These are phyloP conservation scores for Telmatochromis sp. DNA, from an alignment of 2,113 vertebrate species.

Conservation along the genomic window DNA sequence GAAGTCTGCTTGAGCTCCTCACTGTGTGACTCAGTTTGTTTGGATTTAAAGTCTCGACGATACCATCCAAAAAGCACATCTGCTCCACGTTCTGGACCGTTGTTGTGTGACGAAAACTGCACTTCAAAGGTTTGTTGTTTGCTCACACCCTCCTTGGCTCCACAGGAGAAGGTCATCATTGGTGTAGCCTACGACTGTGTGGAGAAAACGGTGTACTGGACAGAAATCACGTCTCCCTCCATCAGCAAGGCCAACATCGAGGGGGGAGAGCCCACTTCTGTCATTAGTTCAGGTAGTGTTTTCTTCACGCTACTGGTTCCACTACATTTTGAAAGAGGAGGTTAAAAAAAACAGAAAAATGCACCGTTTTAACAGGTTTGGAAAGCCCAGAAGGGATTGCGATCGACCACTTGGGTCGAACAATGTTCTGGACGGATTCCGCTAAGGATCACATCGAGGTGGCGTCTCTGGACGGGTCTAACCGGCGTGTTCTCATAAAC, in stretches of 20 bases:
- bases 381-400: conserved; percentile 87
- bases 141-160: conserved; percentile 34
- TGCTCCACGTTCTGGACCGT: neutral
- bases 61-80: conserved; percentile 12
- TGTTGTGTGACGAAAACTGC: neutral
- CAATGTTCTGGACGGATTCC: conserved; percentile 92
- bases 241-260: conserved; percentile 84
- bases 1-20: neutral
- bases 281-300: conserved; percentile 79
- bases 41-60: conserved; percentile 35
- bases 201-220: conserved; percentile 92
- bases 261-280: conserved; percentile 76
- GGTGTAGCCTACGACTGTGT: conserved; percentile 87
- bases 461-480: conserved; percentile 81
- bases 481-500: conserved; percentile 82
- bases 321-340: neutral
- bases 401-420: conserved; percentile 84
- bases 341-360: neutral
- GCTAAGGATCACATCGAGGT: conserved; percentile 83
- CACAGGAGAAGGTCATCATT: conserved; percentile 85
- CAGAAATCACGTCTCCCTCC: conserved; percentile 83
- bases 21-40: conserved; percentile 19
- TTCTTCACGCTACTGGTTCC: neutral
- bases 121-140: conserved; percentile 19
- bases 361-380: conserved; percentile 65